Conservation (phyloP, 2,888 invertebrate species). For the Eupsilia transversa region DNA sequence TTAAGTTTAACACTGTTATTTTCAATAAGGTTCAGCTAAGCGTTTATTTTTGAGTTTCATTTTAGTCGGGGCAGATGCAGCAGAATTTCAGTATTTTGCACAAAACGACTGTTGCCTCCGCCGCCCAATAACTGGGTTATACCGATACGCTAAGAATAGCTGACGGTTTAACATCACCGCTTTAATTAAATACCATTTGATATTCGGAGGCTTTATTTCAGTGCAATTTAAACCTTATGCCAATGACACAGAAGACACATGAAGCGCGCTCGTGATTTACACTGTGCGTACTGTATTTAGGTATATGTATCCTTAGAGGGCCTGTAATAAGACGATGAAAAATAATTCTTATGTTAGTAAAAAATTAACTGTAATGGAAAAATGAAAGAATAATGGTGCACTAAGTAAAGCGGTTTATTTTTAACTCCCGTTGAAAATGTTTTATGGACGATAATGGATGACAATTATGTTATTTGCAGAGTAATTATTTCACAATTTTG, state of each 20-base stretch:
- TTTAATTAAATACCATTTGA: constrained; percentile 18
- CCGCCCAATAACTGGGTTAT: constrained; percentile 28
- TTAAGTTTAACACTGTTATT: not conserved
- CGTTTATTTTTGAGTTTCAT: constrained; percentile 1
- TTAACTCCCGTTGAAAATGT: not conserved
- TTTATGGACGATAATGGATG: constrained; percentile 11
- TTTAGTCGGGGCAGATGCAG: not conserved
- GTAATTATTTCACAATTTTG: not conserved
- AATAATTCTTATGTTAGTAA: not conserved
- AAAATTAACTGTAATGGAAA: constrained; percentile 10
- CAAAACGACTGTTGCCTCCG: not conserved
- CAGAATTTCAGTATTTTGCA: constrained; percentile 6
- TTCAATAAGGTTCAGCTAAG: not conserved
- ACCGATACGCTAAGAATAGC: constrained; percentile 23
- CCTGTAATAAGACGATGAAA: not conserved
- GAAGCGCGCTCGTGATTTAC: not conserved
- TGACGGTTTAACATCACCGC: constrained; percentile 10
- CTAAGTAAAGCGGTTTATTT: constrained; percentile 16
- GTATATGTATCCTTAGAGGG: not conserved
- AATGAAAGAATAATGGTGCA: constrained; percentile 2
- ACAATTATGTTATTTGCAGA: constrained; percentile 29
- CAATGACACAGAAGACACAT: not conserved
- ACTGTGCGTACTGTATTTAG: not conserved
- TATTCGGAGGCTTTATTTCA: not conserved
- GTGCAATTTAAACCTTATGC: not conserved